Percentiles rank a stretch among this genome's conserved stretches.
Conservation (phyloP, 2,888 invertebrate species). For the Pelosia muscerda region DNA sequence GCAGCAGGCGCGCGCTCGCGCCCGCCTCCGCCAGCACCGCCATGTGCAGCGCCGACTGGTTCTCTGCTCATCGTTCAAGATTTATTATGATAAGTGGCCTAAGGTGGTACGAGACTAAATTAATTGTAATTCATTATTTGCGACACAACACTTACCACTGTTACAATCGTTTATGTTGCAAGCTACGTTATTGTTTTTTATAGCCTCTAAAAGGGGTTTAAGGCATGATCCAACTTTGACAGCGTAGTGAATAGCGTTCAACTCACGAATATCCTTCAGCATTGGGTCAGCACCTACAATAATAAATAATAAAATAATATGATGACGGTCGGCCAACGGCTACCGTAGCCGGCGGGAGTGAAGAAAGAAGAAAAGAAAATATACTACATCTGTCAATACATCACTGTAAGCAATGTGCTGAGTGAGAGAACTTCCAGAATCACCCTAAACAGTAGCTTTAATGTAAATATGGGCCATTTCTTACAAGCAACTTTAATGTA, state of each 20-base stretch:
- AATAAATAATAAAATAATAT: too few relatives aligned
- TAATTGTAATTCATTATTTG: background rate
- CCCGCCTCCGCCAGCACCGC: slow-evolving; percentile 60
- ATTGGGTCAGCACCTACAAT: slow-evolving; percentile 76
- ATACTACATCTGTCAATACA: too few relatives aligned
- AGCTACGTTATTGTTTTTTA: slow-evolving; percentile 55
- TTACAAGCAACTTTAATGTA: too few relatives aligned
- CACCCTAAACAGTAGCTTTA: too few relatives aligned
- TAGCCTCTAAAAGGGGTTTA: slow-evolving; percentile 78
- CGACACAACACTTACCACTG: slow-evolving; percentile 58
- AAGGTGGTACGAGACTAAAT: background rate
- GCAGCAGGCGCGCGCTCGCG: slow-evolving; percentile 51
- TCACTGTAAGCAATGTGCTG: too few relatives aligned
- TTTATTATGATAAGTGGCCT: too few relatives aligned
- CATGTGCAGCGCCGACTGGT: slow-evolving; percentile 72
- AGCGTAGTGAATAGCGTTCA: slow-evolving; percentile 89
- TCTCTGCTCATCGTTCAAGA: slow-evolving; percentile 54
- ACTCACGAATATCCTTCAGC: slow-evolving; percentile 84
- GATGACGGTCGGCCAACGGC: too few relatives aligned
- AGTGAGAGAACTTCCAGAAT: too few relatives aligned
- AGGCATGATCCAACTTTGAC: slow-evolving; percentile 84
- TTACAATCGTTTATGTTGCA: slow-evolving; percentile 71
- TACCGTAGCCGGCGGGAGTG: too few relatives aligned
- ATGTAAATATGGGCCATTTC: too few relatives aligned
- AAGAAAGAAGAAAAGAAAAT: too few relatives aligned